Evolutionary conservation across 2,113 vertebrate genomes (phyloP), one percentile per base, ranked within the genome.

Genomic region (Rallus limicola): DNA sequence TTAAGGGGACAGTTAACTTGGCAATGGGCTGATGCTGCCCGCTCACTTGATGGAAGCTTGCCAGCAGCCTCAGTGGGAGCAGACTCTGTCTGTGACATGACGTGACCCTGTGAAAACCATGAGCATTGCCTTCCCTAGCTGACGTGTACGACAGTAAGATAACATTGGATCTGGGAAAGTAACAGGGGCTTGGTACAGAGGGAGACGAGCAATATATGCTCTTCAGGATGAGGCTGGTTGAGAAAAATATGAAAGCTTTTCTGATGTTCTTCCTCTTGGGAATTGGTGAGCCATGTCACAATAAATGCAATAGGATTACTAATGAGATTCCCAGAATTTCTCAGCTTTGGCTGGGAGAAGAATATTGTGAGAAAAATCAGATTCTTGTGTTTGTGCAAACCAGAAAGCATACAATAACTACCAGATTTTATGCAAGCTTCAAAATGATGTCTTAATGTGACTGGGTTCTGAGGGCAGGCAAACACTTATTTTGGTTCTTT

Each of bases 241-340:
- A 80, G 86, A 84, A 89, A 92, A 96, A 87, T 59, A n/a, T 10
- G 40, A 93, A 46, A 89, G 77, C 23, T 87, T 93, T 89, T 80
- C 44, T 96, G 90, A 92, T 94, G 83, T 86, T 62, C 59, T 87
- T 80, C 63, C 96, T 56, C 88, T 78, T 67, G 96, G 92, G 96
- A 78, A 69, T 29, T 92, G 80, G 36, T 92, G 91, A 95, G 62
- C 88, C 74, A 29, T 83, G 85, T 92, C 88, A 92, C 90, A 94
- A 85, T 92, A 94, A 97, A 87, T 78, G 70, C 83, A 95, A 12
- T 31, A 82, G 65, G 44, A 74, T 97, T 92, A 76, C 58, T 91
- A 78, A 95, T 95, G 95, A 93, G 83, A 95, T 91, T 94, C 91
- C 74, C 96, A 94, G 93, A 72, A 92, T 96, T 93, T 92, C 77